phyloP scores from a whole-genome alignment of 2,113 vertebrate species.

The Glaucomys volans region DNA sequence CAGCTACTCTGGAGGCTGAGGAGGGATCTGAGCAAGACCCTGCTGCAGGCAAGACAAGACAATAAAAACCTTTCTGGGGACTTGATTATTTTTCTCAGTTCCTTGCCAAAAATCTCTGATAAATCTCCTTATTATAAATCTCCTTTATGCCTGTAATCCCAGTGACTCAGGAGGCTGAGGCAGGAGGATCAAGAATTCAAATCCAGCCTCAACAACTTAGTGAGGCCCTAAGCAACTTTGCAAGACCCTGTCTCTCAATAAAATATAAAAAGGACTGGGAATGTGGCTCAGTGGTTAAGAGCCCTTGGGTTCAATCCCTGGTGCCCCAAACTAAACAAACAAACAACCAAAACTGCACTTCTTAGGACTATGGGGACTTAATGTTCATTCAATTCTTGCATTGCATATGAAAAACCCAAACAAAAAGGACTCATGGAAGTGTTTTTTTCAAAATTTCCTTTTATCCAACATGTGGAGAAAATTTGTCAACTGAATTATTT shows the following conservation, averaged over 20 bases:
- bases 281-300: too few species aligned
- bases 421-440: not conserved
- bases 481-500: not conserved
- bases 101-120: not conserved
- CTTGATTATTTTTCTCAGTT: not conserved
- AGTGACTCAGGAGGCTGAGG: too few species aligned
- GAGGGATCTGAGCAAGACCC: not conserved
- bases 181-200: too few species aligned
- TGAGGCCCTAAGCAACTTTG: too few species aligned
- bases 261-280: too few species aligned
- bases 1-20: too few species aligned
- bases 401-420: not conserved
- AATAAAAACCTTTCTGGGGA: not conserved
- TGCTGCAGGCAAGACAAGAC: too few species aligned
- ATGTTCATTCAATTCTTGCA: not conserved
- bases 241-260: too few species aligned
- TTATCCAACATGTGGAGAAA: not conserved
- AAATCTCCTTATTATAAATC: not conserved
- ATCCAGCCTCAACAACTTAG: too few species aligned
- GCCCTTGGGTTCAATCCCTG: too few species aligned
- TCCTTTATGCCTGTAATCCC: too few species aligned
- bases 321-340: not conserved
- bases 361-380: not conserved
- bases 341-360: not conserved
- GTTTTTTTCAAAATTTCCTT: constrained; percentile 42